phyloP scores from a whole-genome alignment of 2,113 vertebrate genomes.

The Xenopus tropicalis region DNA sequence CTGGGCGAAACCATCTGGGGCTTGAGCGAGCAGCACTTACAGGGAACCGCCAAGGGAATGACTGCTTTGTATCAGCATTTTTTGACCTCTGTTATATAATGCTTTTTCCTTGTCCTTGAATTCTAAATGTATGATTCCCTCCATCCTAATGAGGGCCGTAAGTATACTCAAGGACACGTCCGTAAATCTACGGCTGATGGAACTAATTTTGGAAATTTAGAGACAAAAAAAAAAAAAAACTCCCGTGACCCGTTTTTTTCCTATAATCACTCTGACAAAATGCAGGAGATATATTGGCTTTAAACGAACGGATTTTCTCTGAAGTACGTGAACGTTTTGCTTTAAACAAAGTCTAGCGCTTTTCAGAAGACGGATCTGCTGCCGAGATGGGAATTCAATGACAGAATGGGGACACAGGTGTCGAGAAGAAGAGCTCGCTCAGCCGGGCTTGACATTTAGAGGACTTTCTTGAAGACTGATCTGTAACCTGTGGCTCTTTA shows the following conservation, averaged over 20 bases:
- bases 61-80: slow-evolving; percentile 11
- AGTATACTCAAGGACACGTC: slow-evolving; percentile 4
- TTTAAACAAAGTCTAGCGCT: background rate
- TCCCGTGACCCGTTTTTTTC: background rate
- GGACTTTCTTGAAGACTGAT: background rate
- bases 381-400: background rate
- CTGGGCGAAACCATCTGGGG: background rate
- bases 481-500: background rate
- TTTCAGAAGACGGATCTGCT: background rate
- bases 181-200: background rate
- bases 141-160: slow-evolving; percentile 4
- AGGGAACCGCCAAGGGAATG: background rate
- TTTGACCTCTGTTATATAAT: background rate
- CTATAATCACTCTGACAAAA: background rate
- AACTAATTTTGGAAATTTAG: background rate
- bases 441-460: background rate
- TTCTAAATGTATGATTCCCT: background rate
- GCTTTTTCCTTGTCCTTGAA: background rate
- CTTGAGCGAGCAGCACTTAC: background rate
- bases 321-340: background rate
- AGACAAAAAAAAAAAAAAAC: background rate
- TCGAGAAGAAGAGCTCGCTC: background rate
- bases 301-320: background rate
- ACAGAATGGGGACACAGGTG: background rate
- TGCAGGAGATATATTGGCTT: background rate